Evolutionary conservation across 2,888 invertebrate genomes (phyloP).

Genomic region (Pardosa pseudoannulata): DNA sequence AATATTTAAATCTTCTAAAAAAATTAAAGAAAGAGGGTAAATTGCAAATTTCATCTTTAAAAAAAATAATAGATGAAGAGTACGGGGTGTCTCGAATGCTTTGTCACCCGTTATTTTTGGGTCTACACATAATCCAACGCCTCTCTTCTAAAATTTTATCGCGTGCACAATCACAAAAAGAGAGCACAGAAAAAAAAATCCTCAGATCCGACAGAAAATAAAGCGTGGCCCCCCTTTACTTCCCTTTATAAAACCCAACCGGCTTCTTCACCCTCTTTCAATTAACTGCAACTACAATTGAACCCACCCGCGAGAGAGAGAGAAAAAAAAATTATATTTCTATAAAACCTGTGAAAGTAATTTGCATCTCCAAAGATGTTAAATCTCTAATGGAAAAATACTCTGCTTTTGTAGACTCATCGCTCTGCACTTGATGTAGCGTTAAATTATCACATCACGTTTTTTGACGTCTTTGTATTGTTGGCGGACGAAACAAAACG

Average conservation of each 20-base stretch:
- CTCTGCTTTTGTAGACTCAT: neutral
- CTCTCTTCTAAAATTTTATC: neutral
- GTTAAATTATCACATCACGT: conserved; percentile 2
- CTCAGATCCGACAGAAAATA: neutral
- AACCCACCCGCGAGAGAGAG: neutral
- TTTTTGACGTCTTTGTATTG: neutral
- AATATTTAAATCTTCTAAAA: too few relatives aligned
- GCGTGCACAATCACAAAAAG: neutral
- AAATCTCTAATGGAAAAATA: conserved; percentile 7
- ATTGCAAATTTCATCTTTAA: neutral
- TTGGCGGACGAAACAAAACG: neutral
- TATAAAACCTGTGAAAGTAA: too few relatives aligned
- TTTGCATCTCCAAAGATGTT: neutral
- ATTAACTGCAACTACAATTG: conserved; percentile 3
- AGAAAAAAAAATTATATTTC: too few relatives aligned
- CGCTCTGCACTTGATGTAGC: conserved; percentile 3
- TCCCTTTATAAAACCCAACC: neutral
- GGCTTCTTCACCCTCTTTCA: neutral
- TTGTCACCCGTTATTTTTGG: neutral
- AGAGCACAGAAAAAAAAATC: neutral
- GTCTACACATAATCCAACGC: neutral
- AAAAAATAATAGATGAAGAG: neutral
- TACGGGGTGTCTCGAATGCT: neutral
- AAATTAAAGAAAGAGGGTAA: neutral
- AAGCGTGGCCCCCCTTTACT: neutral